Conservation (phyloP, 2,797 vertebrate species). For the Pseudocheirus occidentalis region DNA sequence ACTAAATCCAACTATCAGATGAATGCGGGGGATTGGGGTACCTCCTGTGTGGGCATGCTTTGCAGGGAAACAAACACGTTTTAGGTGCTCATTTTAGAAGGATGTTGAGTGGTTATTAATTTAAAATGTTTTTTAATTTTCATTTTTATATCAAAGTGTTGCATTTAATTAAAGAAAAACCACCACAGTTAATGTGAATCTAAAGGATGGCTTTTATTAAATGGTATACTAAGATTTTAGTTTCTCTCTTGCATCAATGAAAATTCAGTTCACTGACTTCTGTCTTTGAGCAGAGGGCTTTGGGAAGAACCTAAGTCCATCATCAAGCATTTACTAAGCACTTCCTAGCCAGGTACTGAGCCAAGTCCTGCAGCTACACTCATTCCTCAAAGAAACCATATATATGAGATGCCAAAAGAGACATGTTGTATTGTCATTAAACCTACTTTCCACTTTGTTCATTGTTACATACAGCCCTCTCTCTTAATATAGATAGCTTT, state of each 20-base stretch:
- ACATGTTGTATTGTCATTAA: not conserved
- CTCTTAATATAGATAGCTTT: not conserved
- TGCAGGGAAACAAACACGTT: slow-evolving; percentile 65
- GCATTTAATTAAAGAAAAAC: slow-evolving; percentile 77
- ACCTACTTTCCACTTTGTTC: not conserved
- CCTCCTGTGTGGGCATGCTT: slow-evolving; percentile 66
- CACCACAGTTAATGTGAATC: slow-evolving; percentile 66
- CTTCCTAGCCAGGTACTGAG: not conserved
- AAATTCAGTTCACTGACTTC: not conserved
- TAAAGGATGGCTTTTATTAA: slow-evolving; percentile 63
- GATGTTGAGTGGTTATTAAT: slow-evolving; percentile 22
- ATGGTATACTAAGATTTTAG: not conserved
- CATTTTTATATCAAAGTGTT: slow-evolving; percentile 71
- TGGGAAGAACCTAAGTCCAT: not conserved
- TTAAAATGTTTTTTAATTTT: slow-evolving; percentile 71
- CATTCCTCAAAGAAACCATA: not conserved
- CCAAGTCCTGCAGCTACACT: not conserved
- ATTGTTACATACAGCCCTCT: not conserved
- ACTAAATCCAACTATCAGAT: slow-evolving; percentile 60
- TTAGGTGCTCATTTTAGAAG: slow-evolving; percentile 7
- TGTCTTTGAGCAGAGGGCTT: not conserved
- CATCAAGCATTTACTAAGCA: not conserved
- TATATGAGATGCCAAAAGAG: not conserved
- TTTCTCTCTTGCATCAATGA: not conserved
- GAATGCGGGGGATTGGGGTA: slow-evolving; percentile 43